These are phyloP conservation scores for Amblyraja radiata DNA, from an alignment of 2,797 vertebrate species.

Conservation along the genomic window DNA sequence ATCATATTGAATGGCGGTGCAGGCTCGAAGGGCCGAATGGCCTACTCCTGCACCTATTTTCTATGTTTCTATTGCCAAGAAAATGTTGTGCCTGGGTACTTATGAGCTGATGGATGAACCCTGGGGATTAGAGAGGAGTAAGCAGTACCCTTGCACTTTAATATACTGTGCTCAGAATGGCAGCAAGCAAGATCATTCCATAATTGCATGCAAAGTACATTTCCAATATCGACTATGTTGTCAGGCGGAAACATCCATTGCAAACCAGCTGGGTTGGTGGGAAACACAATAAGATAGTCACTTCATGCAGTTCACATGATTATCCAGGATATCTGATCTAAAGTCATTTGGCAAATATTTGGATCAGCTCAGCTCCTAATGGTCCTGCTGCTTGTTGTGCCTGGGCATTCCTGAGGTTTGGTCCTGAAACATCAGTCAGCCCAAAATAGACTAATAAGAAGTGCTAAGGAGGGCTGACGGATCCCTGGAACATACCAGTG, in stretches of 20 bases:
- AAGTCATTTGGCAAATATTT: not conserved
- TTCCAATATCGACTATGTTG: not conserved
- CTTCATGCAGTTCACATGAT: not conserved
- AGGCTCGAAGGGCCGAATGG: no score
- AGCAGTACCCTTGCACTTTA: not conserved
- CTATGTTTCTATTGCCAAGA: no score
- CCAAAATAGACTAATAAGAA: not conserved
- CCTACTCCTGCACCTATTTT: no score
- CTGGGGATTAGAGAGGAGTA: not conserved
- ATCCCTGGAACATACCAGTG: not conserved
- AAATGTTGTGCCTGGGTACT: not conserved
- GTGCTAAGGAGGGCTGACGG: not conserved
- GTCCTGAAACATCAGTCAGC: not conserved
- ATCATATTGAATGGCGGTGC: no score
- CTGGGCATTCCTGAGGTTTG: not conserved
- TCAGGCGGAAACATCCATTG: not conserved
- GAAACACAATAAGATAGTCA: not conserved
- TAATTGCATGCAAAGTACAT: not conserved
- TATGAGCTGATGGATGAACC: conserved; percentile 27
- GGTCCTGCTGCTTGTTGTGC: not conserved
- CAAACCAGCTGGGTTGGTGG: not conserved
- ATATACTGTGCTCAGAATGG: not conserved
- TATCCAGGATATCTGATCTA: not conserved
- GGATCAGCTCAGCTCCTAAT: not conserved
- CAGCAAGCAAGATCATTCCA: not conserved